Conservation (phyloP, 2,888 invertebrate genomes). For the Hemistola chrysoprasaria region DNA sequence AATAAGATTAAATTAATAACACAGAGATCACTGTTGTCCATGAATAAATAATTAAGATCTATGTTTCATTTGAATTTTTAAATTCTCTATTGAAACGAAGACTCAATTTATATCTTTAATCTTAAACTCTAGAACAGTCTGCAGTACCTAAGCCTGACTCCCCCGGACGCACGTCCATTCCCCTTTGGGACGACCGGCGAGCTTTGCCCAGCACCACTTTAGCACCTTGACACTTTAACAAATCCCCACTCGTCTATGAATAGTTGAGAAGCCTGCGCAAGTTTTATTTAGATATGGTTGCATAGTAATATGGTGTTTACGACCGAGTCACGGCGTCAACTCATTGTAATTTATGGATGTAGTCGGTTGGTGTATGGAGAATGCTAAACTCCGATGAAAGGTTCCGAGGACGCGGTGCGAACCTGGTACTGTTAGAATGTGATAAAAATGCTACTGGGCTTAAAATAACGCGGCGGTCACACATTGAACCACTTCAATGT, state of each 20-base stretch:
- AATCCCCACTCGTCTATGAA: not conserved
- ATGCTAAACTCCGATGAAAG: slow-evolving; percentile 68
- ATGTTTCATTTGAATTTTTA: no score
- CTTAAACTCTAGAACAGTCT: slow-evolving; percentile 21
- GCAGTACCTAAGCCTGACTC: slow-evolving; percentile 14
- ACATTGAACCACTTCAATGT: no score
- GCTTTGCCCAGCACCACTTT: not conserved
- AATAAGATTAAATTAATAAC: no score
- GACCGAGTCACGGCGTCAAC: slow-evolving; percentile 28
- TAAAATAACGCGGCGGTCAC: no score
- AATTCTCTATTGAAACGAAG: no score
- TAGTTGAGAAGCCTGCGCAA: not conserved
- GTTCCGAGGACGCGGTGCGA: slow-evolving; percentile 30
- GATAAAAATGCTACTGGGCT: no score
- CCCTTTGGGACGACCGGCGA: slow-evolving; percentile 23
- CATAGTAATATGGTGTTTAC: slow-evolving; percentile 1
- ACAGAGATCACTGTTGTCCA: no score
- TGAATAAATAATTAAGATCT: no score
- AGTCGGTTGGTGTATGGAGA: slow-evolving; percentile 46
- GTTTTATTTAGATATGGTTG: slow-evolving; percentile 4
- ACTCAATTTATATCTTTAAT: no score
- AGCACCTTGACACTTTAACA: slow-evolving; percentile 3
- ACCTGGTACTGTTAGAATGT: not conserved
- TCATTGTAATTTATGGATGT: slow-evolving; percentile 77
- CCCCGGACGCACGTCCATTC: slow-evolving; percentile 40